Evolutionary conservation across 2,797 vertebrate genomes (phyloP).

Genomic region (Mus caroli): DNA sequence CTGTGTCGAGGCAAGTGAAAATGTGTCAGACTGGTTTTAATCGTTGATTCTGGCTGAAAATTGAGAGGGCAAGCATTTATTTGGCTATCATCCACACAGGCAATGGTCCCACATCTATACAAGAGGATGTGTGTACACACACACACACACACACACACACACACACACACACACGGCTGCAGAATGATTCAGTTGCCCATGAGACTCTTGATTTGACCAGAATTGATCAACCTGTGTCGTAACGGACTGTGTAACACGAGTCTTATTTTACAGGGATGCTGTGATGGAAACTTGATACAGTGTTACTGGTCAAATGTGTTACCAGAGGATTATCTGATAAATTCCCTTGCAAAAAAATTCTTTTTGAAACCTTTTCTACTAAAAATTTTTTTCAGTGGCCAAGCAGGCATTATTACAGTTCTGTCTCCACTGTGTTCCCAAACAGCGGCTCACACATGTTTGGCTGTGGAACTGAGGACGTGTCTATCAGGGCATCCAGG

Average conservation of each 20-base stretch:
- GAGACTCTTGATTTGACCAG: constrained; percentile 16
- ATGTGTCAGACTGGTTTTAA: background rate
- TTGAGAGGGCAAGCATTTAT: background rate
- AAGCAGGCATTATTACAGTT: background rate
- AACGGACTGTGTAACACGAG: background rate
- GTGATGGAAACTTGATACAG: background rate
- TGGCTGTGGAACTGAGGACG: background rate
- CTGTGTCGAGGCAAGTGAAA: background rate
- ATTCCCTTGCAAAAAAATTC: constrained; percentile 9
- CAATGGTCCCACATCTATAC: background rate
- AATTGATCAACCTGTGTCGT: background rate
- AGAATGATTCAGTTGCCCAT: background rate
- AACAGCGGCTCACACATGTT: constrained; percentile 50
- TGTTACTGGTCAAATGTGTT: background rate
- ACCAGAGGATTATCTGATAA: background rate
- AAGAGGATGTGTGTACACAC: background rate
- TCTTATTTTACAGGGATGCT: constrained; percentile 19
- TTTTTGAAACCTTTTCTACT: background rate
- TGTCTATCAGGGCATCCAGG: constrained; percentile 48
- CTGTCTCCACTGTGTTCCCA: constrained; percentile 24
- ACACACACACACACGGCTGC: no score
- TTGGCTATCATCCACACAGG: background rate
- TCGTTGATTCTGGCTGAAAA: background rate
- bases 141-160: accelerated
- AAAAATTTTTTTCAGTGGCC: background rate